phyloP scores from a whole-genome alignment of 1,140 invertebrate species.

The Scaptomyza graminum region DNA sequence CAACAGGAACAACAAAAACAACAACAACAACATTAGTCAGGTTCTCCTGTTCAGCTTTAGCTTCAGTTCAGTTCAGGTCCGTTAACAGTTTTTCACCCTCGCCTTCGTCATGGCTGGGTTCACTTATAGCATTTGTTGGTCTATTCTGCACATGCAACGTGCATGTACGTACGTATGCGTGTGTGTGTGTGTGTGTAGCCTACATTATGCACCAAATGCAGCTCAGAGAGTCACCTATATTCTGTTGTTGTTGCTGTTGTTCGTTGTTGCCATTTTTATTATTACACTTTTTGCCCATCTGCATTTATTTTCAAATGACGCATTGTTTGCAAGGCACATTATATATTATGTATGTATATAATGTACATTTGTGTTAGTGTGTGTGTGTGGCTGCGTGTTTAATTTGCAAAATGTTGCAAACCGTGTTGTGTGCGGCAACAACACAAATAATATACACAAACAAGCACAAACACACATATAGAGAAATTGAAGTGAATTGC shows the following conservation, averaged over 20 bases:
- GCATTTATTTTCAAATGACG: conserved; percentile 70
- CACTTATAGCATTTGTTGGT: conserved; percentile 41
- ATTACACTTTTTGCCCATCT: conserved; percentile 31
- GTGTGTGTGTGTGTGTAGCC: conserved; percentile 41
- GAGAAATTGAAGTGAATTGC: conserved; percentile 73
- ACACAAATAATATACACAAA: conserved; percentile 28
- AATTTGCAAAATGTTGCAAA: conserved; percentile 65
- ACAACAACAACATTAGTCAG: conserved; percentile 8
- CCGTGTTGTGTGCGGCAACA: conserved; percentile 12
- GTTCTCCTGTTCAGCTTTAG: conserved; percentile 36
- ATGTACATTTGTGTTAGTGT: conserved; percentile 16
- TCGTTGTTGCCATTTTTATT: conserved; percentile 38
- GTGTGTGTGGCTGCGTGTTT: conserved; percentile 60
- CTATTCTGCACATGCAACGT: conserved; percentile 57
- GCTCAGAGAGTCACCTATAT: conserved; percentile 67
- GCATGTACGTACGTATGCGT: conserved; percentile 12
- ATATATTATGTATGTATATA: conserved; percentile 10
- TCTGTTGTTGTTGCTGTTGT: conserved; percentile 23
- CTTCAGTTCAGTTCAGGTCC: conserved; percentile 4
- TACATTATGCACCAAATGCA: conserved; percentile 52
- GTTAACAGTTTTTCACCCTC: conserved; percentile 26
- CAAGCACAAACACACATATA: conserved; percentile 26
- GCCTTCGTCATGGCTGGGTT: conserved; percentile 50
- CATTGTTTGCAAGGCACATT: conserved; percentile 57
- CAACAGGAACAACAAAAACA: conserved; percentile 11